Evolutionary conservation across 2,888 invertebrate species (phyloP), one percentile per base, ranked within the genome.

Genomic region (Parochlus steinenii): DNA sequence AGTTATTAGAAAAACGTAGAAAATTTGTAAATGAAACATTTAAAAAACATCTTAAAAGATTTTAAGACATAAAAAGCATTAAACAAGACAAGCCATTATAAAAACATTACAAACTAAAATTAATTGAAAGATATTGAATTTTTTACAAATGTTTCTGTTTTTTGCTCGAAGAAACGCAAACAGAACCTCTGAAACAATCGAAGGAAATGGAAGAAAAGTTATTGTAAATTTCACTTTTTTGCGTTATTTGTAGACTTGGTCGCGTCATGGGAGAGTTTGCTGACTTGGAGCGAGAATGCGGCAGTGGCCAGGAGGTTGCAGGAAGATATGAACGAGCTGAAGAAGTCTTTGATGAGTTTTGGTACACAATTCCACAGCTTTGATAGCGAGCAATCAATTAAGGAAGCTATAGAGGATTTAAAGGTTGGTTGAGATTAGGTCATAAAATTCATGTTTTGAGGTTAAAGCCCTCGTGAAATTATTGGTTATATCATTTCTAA

Each of bases 261-360:
- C 47, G 54, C 54, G 36, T 55, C 55, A 42, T 59, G 59, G 59
- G 56, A 58, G 49, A 57, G 54, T 51, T 46, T 59, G 42, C 48
- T 57, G 29, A 50, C 47, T 44, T 59, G 59, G 59, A 59, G 58
- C 48, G 58, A 59, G 53, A 59, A 58, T 53, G 58, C 58, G 33
- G 51, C 56, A 12, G 50, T 49, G 16, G 59, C 58, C 44, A 52
- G 58, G 44, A 52, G 56, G 43, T 49, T 58, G 50, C 59, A 59
- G 47, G 54, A 58, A 48, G 58, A 59, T 51, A 59, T 59, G 56
- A 52, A 52, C 43, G 45, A 51, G 33, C 42, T 59, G 45, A 58
- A 55, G 47, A 50, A 53, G 41, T 47, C 51, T 40, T 45, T 59
- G 27, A 46, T 50, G 44, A 54, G 55, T 33, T 47, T 58, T 43